Evolutionary conservation across 2,113 vertebrate species (phyloP), one percentile per base, ranked within the genome.

Genomic region (Nerophis lumbriciformis): DNA sequence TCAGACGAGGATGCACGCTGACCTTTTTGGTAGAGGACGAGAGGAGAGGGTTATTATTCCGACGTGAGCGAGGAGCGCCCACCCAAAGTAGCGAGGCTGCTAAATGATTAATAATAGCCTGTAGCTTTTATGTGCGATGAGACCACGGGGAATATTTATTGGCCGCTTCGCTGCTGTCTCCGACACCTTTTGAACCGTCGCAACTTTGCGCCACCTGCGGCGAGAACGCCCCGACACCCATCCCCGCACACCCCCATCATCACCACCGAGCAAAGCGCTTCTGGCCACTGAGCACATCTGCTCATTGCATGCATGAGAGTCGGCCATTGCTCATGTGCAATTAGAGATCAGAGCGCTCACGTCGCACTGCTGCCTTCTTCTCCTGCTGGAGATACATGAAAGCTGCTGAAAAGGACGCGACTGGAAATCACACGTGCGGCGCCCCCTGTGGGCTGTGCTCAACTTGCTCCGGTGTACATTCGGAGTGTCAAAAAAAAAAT

Each of bases 81-180:
- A 76, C 78, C 74, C 77, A 63, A 75, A 61, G 74, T 66, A 58
- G 75, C 79, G 75, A 80, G 72, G 57, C 78, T 65, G 68, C 73
- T 87, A 80, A 90, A 87, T 86, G 76, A 86, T 88, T 87, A 78
- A 84, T 83, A 77, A 85, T 72, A 69, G 83, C 82, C 80, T 59
- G 76, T 83, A 81, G 78, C 59, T 72, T 62, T 76, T 60, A 68
- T 67, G 75, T 81, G 75, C 79, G 81, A 82, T 76, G 80, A 77
- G 76, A 61, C 73, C 21, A 53, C 48, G 65, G 81, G 74, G 69
- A 78, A 81, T 67, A 59, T 59, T 69, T 82, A 77, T 65, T 77
- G 73, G 65, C 81, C 68, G 53, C 72, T 61, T 60, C 58, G 68
- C 66, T 65, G 28, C 63, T 67, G 72, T 67, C 64, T 67, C 12